These are phyloP conservation scores for Pyrrhia umbra DNA, from an alignment of 2,888 invertebrate species.

Conservation along the genomic window DNA sequence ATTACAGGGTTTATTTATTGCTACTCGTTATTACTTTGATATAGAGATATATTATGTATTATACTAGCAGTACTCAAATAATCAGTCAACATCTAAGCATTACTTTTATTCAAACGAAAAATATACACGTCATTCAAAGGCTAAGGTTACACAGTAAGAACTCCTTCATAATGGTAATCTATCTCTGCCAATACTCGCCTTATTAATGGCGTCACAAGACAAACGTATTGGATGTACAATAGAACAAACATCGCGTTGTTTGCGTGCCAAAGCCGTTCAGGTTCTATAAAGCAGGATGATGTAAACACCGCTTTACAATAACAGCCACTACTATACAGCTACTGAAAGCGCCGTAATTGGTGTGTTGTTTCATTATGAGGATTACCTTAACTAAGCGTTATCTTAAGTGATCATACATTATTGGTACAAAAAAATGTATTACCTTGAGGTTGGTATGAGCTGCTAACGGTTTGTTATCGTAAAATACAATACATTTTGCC, in stretches of 20 bases:
- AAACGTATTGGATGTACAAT: constrained; percentile 68
- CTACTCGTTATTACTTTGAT: no score
- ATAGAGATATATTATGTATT: no score
- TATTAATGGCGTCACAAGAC: constrained; percentile 68
- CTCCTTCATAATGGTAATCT: constrained; percentile 46
- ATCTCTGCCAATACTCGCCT: constrained; percentile 61
- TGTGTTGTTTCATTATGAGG: background rate
- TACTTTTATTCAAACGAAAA: constrained; percentile 9
- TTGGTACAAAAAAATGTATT: no score
- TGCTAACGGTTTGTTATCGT: no score
- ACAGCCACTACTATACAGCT: constrained; percentile 37
- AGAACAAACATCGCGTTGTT: constrained; percentile 72
- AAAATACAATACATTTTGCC: no score
- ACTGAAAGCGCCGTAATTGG: constrained; percentile 30
- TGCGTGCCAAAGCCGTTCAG: constrained; percentile 72
- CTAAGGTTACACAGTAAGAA: constrained; percentile 15
- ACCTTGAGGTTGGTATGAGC: no score
- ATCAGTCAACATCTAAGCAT: background rate
- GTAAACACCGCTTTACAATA: constrained; percentile 79
- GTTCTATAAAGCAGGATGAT: constrained; percentile 75
- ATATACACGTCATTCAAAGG: constrained; percentile 28
- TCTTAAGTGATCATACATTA: no score
- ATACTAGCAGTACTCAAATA: no score
- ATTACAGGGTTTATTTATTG: no score
- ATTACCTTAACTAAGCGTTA: no score